Percentiles rank a stretch among this genome's conserved stretches.
These are phyloP conservation scores for Vanacampus margaritifer DNA, from an alignment of 2,113 vertebrate species.

Conservation along the genomic window DNA sequence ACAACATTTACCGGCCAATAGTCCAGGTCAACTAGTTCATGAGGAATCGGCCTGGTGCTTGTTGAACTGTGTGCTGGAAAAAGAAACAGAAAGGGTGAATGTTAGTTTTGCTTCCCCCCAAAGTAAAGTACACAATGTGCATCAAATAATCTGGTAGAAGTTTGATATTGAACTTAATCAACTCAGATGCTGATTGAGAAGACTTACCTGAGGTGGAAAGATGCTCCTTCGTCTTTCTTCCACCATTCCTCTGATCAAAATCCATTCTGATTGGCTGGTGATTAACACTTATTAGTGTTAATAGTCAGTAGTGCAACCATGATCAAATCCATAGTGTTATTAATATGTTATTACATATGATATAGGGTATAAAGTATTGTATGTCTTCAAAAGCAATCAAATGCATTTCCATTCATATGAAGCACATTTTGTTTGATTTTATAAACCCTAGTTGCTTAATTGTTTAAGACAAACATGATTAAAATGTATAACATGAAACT, in stretches of 20 bases:
- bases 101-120: conserved; percentile 13
- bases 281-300: conserved; percentile 63
- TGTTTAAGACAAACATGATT: too few relatives aligned
- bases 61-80: conserved; percentile 38
- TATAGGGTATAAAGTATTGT: too few relatives aligned
- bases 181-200: conserved; percentile 46
- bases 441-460: too few relatives aligned
- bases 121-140: conserved; percentile 10
- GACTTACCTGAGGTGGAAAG: conserved; percentile 61
- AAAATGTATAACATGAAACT: too few relatives aligned
- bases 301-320: conserved; percentile 46
- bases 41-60: conserved; percentile 30
- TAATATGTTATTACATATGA: background rate
- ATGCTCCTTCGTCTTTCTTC: conserved; percentile 57
- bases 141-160: conserved; percentile 32
- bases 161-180: conserved; percentile 23
- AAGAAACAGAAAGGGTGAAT: conserved; percentile 16
- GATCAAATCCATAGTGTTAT: conserved; percentile 39
- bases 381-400: too few relatives aligned
- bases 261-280: conserved; percentile 66
- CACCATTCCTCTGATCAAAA: conserved; percentile 63
- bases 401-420: too few relatives aligned
- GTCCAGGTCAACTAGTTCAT: conserved; percentile 34
- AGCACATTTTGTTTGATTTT: too few relatives aligned
- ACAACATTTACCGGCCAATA: conserved; percentile 48